A percentile compares a stretch with the other conserved stretches of the same genome.
Conservation (phyloP, 2,888 invertebrate genomes). For the Nemapogon koenigi region DNA sequence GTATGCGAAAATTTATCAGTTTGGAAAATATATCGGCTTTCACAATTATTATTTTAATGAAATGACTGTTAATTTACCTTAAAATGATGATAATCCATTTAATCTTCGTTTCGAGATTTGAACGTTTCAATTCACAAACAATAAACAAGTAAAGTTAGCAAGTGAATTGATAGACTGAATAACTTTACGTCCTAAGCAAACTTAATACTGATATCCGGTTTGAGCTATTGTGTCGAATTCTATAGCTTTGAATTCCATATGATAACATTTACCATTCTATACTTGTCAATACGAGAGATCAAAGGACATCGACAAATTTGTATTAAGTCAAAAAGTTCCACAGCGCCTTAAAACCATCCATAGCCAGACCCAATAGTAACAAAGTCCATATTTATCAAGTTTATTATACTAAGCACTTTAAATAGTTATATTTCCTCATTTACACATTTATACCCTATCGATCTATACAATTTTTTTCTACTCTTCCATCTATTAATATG, state of each 20-base stretch:
- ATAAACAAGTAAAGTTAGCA: constrained; percentile 49
- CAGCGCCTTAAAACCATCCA: too few species aligned
- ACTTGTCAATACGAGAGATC: constrained; percentile 24
- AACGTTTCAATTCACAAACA: constrained; percentile 27
- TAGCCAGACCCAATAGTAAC: too few species aligned
- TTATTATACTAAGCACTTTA: too few species aligned
- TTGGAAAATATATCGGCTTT: too few species aligned
- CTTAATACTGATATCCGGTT: constrained; percentile 36
- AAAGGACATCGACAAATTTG: constrained; percentile 11
- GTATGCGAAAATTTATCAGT: too few species aligned
- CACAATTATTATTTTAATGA: too few species aligned
- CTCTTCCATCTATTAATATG: too few species aligned
- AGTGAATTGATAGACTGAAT: constrained; percentile 48
- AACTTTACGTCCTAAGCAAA: constrained; percentile 52
- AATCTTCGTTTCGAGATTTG: constrained; percentile 21
- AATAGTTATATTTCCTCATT: too few species aligned
- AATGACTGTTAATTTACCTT: constrained; percentile 5
- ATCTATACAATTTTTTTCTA: too few species aligned
- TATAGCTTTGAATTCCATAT: constrained; percentile 27
- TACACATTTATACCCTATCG: too few species aligned
- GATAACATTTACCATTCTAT: constrained; percentile 33
- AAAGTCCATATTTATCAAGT: too few species aligned
- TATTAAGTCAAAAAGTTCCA: too few species aligned
- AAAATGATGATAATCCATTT: constrained; percentile 16
- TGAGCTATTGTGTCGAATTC: constrained; percentile 35